Base-by-base conservation (phyloP, 2,888 invertebrate species). In the Carabus problematicus region DNA sequence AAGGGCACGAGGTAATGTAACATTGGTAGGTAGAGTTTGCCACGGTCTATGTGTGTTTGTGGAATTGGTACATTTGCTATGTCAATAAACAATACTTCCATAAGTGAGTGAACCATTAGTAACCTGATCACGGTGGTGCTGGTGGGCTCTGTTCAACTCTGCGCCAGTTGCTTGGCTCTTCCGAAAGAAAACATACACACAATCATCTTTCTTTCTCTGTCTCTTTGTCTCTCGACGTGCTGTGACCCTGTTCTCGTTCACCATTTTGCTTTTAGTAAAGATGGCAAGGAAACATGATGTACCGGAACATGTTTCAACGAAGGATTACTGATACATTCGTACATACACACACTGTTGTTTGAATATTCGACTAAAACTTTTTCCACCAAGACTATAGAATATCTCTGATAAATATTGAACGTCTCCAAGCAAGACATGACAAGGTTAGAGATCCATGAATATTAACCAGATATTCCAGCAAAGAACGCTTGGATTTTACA, bases 11-110 rank as follows among this genome's bases (percentile, higher is more conserved):
- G 29, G 29, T 29, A 56, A 11, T 52, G 19, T 19, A 11, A 12
- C 49, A 14, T 3, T 45, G 45, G 45, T 12, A 49, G 18, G 45
- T n/a, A 49, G 49, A 18, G 6, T 49, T 16, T 43, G 43, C 11
- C 12, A 47, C 1, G 0, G 16, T 16, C 3, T 8, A 16, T 16
- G 52, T 52, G 16, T 52, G n/a, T 19, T 3, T 16, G 52, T 18
- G 52, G 3, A 12, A 9, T 52, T n/a, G 49, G 69, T 62, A 69
- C 69, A 69, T 69, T 69, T 69, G 43, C 69, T 69, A 54, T 69
- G 69, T 69, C 69, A 69, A 69, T 69, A 69, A 69, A 69, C 69
- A 69, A 69, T 69, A 69, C 62, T 69, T 61, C 61, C 54, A 61
- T 69, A 69, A 69, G 62, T 62, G 69, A 69, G 61, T 45, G 43